Conservation (phyloP, 2,113 vertebrate genomes). For the Antechinus flavipes region DNA sequence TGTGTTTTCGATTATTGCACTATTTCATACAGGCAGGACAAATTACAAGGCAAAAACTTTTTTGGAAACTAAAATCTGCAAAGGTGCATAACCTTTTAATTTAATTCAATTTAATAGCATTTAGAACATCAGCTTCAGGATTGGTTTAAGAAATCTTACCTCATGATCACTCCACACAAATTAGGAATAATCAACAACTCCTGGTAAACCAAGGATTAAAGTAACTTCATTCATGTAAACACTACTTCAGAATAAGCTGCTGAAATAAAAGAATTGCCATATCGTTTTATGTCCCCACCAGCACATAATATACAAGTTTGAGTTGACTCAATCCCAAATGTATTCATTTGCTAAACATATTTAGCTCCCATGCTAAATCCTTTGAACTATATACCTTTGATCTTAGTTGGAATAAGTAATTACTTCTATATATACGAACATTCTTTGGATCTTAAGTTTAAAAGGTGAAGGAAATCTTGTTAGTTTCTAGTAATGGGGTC, state of each 20-base stretch:
- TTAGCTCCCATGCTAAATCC: slow-evolving; percentile 1
- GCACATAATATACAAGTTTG: slow-evolving; percentile 25
- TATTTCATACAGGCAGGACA: background rate
- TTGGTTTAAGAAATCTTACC: slow-evolving; percentile 3
- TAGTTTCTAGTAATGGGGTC: slow-evolving; percentile 48
- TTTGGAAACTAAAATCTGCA: background rate
- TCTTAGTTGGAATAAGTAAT: slow-evolving; percentile 67
- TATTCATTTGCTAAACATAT: slow-evolving; percentile 46
- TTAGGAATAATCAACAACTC: slow-evolving; percentile 43
- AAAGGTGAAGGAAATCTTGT: slow-evolving; percentile 63
- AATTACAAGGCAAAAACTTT: background rate
- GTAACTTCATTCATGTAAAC: slow-evolving; percentile 32
- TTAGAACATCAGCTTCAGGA: background rate
- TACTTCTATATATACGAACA: slow-evolving; percentile 31
- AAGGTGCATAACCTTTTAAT: background rate
- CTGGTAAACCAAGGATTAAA: slow-evolving; percentile 12
- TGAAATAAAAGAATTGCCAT: slow-evolving; percentile 35
- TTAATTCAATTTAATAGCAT: slow-evolving; percentile 50
- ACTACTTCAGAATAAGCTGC: slow-evolving; percentile 26
- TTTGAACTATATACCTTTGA: slow-evolving; percentile 55
- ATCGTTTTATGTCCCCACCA: slow-evolving; percentile 25
- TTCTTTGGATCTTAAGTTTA: slow-evolving; percentile 56
- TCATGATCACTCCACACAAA: slow-evolving; percentile 33
- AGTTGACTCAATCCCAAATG: slow-evolving; percentile 42
- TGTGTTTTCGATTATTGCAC: background rate